Conservation (phyloP, 2,797 vertebrate species). For the Nothura maculosa region DNA sequence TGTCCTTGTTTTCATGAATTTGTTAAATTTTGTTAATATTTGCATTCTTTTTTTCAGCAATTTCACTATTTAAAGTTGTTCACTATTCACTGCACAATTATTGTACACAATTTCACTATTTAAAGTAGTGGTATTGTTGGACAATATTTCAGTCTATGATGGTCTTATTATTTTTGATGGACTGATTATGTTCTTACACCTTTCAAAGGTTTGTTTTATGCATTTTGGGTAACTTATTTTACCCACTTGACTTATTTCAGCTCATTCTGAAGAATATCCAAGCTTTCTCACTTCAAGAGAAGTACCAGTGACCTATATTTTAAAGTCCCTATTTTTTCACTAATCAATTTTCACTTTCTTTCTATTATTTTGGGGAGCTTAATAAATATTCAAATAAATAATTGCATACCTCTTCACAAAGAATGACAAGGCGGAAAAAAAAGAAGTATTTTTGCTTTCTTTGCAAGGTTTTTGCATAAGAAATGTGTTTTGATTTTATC, state of each 20-base stretch:
- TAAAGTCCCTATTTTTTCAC: neutral
- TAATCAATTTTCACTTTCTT: neutral
- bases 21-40: too few relatives aligned
- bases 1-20: too few relatives aligned
- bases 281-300: neutral
- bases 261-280: neutral
- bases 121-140: too few relatives aligned
- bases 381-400: conserved; percentile 49
- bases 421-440: neutral
- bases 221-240: neutral
- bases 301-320: neutral
- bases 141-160: too few relatives aligned
- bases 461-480: conserved; percentile 31
- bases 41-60: too few relatives aligned
- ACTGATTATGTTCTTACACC: neutral
- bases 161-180: too few relatives aligned
- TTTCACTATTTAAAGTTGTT: too few relatives aligned
- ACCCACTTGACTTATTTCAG: neutral
- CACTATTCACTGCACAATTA: too few relatives aligned
- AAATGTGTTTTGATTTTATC: conserved; percentile 55
- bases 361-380: neutral
- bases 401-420: neutral
- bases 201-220: neutral
- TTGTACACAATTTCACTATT: too few relatives aligned
- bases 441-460: conserved; percentile 23